Base-by-base conservation (phyloP, 2,797 vertebrate species). In the Catostomus latipinnis region DNA sequence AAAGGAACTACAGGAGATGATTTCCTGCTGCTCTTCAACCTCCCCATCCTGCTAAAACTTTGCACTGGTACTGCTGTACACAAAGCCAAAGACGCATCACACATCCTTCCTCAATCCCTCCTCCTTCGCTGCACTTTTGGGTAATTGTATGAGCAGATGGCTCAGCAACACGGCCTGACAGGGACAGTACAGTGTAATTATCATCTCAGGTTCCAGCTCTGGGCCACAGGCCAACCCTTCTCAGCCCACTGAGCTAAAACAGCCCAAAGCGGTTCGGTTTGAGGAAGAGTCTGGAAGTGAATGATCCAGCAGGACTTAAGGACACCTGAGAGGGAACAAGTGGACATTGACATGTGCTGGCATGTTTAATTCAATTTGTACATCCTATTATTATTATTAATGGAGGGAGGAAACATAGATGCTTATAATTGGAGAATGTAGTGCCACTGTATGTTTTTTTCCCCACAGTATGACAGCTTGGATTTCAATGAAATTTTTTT, bases 121-220 rank as follows among this genome's bases (percentile, higher is more conserved):
- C 58, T 71, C 50, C 43, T 76, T 48, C 68, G 4, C 57, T n/a
- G 13, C 9, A 43, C 60, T 63, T 79, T 58, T 79, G 60, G 60
- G 50, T 71, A 71, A 71, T 57, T 54, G 68, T 71, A 71, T 62
- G 43, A 56, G 56, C 62, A 70, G 63, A 81, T 61, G 54, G 78
- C 48, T 62, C 10, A 16, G 70, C 10, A 50, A 16, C 52, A 0
- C 13, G 0, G 54, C 60, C 60, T 72, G 52, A 80, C 50, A 66
- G 58, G 16, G 56, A 50, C 53, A 75, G 13, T 54, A 58, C 6
- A 14, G 48, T 77, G 73, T 66, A 49, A 76, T 81, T 81, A 75
- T 68, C 67, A 12, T 62, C 56, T 83, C 56, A 78, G 49, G 71
- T 62, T 81, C 60, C 71, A 74, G 50, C 67, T 76, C 46, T 16